A percentile compares a stretch with the other conserved stretches of the same genome.
Evolutionary conservation across 2,797 vertebrate species (phyloP).

Genomic region (Diplodus puntazzo): DNA sequence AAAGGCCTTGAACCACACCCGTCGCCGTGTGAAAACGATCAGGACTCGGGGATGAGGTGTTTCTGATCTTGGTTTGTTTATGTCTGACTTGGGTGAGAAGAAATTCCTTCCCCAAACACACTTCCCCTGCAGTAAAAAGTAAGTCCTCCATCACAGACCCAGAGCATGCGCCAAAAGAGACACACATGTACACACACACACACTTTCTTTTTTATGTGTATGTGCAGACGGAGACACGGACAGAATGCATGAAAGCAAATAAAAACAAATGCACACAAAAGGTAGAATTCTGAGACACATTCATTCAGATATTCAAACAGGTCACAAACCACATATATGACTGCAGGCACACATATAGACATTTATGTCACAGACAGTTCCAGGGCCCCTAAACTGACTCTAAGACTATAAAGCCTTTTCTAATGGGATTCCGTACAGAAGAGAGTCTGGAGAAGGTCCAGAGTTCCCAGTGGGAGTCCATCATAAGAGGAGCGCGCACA

Average conservation of each 20-base stretch:
- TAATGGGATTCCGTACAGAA: conserved; percentile 71
- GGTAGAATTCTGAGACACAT: no score
- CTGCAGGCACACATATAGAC: neutral
- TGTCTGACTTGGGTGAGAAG: conserved; percentile 24
- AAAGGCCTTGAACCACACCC: conserved; percentile 40
- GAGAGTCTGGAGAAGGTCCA: conserved; percentile 72
- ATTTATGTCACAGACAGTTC: conserved; percentile 34
- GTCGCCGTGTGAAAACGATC: conserved; percentile 53
- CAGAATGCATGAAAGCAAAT: neutral
- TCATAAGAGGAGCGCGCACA: conserved; percentile 42
- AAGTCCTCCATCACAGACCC: conserved; percentile 22
- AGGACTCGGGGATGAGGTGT: conserved; percentile 20
- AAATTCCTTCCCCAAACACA: conserved; percentile 52
- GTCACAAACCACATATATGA: neutral
- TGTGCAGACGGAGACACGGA: neutral
- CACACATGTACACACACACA: neutral
- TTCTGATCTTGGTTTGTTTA: conserved; percentile 59
- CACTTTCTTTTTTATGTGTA: neutral
- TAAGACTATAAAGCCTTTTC: conserved; percentile 69
- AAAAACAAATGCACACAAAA: no score
- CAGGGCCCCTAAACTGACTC: conserved; percentile 53
- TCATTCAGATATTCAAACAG: neutral
- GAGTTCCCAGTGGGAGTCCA: conserved; percentile 54
- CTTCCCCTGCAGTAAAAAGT: conserved; percentile 36
- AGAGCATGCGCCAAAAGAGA: neutral